A percentile compares a stretch with the other conserved stretches of the same genome.
phyloP scores from a whole-genome alignment of 2,113 vertebrate genomes.

The Periophthalmodon schlosseri region DNA sequence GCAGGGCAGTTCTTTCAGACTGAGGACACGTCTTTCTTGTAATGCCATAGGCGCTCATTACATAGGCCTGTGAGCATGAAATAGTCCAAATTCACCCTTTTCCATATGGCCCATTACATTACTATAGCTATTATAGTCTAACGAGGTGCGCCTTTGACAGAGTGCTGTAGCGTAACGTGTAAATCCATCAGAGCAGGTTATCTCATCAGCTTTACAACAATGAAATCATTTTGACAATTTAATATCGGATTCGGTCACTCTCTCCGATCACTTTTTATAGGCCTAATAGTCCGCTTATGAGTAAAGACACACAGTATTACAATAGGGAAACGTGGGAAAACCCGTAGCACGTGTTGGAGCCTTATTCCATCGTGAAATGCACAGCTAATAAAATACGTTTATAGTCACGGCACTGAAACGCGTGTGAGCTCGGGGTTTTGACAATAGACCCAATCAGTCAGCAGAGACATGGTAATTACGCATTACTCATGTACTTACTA shows the following conservation, averaged over 20 bases:
- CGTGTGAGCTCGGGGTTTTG: neutral
- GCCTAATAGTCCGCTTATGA: constrained; percentile 18
- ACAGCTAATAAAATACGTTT: constrained; percentile 7
- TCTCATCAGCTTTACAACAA: constrained; percentile 47
- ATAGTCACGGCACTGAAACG: constrained; percentile 3
- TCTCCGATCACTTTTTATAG: constrained; percentile 8
- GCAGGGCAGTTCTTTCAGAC: neutral
- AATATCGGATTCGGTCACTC: constrained; percentile 29
- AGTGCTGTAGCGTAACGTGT: constrained; percentile 58
- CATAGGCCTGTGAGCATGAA: constrained; percentile 34
- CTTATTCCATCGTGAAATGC: constrained; percentile 30
- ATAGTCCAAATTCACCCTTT: constrained; percentile 48
- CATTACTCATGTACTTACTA: neutral
- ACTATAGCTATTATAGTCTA: constrained; percentile 48
- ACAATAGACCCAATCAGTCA: too few species aligned
- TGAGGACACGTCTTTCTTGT: constrained; percentile 55
- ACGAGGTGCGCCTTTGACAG: constrained; percentile 55
- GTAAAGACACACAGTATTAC: constrained; percentile 6
- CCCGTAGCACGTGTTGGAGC: constrained; percentile 17
- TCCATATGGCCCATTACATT: constrained; percentile 52
- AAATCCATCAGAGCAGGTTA: constrained; percentile 67
- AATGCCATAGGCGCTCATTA: constrained; percentile 54
- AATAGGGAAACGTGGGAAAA: constrained; percentile 12
- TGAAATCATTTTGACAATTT: constrained; percentile 20
- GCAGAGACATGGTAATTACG: neutral